These are phyloP conservation scores for Pocillopora damicornis DNA, from an alignment of 64 coral and sea anemone genomes.

Conservation along the genomic window DNA sequence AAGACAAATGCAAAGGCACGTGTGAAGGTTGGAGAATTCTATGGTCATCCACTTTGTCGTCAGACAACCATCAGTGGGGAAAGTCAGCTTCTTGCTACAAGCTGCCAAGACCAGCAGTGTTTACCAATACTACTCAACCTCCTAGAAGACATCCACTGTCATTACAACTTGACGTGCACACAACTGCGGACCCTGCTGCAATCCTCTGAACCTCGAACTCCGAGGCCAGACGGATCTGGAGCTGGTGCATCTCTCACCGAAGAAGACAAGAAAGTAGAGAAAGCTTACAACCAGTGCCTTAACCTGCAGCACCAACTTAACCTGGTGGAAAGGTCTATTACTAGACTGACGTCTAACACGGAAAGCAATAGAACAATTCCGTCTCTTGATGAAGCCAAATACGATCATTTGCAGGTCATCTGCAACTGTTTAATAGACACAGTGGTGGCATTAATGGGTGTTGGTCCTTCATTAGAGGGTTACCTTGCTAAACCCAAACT, in stretches of 20 bases:
- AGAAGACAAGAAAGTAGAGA: constrained; percentile 75
- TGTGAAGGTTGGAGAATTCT: constrained; percentile 94
- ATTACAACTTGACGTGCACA: constrained; percentile 82
- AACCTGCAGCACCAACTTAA: constrained; percentile 85
- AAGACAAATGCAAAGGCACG: constrained; percentile 79
- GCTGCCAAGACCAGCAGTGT: constrained; percentile 25
- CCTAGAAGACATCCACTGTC: constrained; percentile 90
- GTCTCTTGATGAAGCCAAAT: constrained; percentile 41
- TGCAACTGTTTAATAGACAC: constrained; percentile 78
- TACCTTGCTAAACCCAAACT: constrained; percentile 48
- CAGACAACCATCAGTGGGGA: constrained; percentile 27
- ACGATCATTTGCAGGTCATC: constrained; percentile 76
- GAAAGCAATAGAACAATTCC: neutral
- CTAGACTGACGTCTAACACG: constrained; percentile 33
- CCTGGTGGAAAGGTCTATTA: constrained; percentile 68
- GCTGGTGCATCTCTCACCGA: neutral
- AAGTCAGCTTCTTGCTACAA: constrained; percentile 5
- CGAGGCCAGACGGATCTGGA: neutral
- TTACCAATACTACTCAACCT: constrained; percentile 60
- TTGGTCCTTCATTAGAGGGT: constrained; percentile 46
- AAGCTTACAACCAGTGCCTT: constrained; percentile 75
- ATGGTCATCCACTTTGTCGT: constrained; percentile 67
- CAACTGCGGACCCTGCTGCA: constrained; percentile 61
- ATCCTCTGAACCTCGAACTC: constrained; percentile 20
- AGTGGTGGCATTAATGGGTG: constrained; percentile 59